Evolutionary conservation across 2,888 invertebrate genomes (phyloP), one percentile per base, ranked within the genome.

Genomic region (Pammene fasciana): DNA sequence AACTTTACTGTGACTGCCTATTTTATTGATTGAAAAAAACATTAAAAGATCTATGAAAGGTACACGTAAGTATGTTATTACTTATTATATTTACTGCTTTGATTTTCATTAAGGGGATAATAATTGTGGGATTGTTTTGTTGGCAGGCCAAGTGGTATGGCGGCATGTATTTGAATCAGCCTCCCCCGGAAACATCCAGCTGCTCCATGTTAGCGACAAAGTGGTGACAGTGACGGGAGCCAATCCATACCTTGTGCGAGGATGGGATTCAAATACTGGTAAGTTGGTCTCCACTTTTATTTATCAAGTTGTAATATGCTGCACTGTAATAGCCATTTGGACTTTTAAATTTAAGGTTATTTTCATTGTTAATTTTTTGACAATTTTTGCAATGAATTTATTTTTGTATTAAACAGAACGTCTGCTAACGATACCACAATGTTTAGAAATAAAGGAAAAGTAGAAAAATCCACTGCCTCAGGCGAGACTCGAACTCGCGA

Each of bases 201-300:
- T 96, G 70, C 82, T 96, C 64, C 93, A 95, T 82, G 94, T 95
- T 48, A 86, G 93, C 66, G 89, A 94, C 74, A 96, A 96, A 75
- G 93, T 97, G 64, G 93, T 96, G 46, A 96, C 97, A 0, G 95
- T 97, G 1, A 95, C 95, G 8, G 96, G 97, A n/a, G 91, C 93
- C 74, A 95, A 95, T 70, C 95, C 95, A 0, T 95, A 95, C 73
- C 87, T 96, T 61, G 94, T 97, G 13, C 93, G 97, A 72, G 96
- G 95, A 43, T 98, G 97, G 97, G 96, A 97, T 80, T 86, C 95
- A 7, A 93, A 94, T 45, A 94, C 94, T 75, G 97, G 97, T 79
- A 74, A 75, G 34, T 38, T 5, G 16, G 8, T 14, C 26, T 26
- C n/a, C 14, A 7, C 46, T 14, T 14, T 14, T 14, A 8, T 26